A percentile compares a stretch with the other conserved stretches of the same genome.
phyloP scores from a whole-genome alignment of 2,113 vertebrate species.

The Scophthalmus maximus region DNA sequence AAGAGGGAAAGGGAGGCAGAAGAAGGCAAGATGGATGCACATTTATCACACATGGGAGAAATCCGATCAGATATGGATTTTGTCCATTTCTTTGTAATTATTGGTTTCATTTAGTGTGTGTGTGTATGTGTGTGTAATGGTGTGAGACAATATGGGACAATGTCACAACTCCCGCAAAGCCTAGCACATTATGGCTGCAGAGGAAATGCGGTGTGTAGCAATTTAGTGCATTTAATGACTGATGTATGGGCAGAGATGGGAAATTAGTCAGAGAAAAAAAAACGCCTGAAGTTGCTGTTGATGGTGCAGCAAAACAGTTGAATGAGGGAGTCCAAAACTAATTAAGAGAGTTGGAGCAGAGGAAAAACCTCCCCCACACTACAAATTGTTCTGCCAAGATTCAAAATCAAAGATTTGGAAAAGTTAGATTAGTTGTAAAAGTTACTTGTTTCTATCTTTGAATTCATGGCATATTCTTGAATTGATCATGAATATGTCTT shows the following conservation, averaged over 20 bases:
- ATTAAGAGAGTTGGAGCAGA: neutral
- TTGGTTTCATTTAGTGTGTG: constrained; percentile 24
- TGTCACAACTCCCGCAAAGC: constrained; percentile 44
- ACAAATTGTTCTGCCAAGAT: too few species aligned
- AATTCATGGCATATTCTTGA: too few species aligned
- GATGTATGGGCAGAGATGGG: constrained; percentile 31
- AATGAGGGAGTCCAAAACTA: constrained; percentile 9
- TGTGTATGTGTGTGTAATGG: constrained; percentile 42
- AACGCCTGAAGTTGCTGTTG: neutral
- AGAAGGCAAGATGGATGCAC: neutral
- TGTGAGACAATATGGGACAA: constrained; percentile 38
- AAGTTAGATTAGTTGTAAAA: too few species aligned
- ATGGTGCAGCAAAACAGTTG: constrained; percentile 27
- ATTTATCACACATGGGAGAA: constrained; percentile 42
- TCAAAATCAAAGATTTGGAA: too few species aligned
- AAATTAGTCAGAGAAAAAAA: constrained; percentile 16
- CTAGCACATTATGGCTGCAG: constrained; percentile 27
- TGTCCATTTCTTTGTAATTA: constrained; percentile 10
- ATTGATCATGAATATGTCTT: too few species aligned
- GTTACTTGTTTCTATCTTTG: too few species aligned
- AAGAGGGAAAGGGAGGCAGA: constrained; percentile 25
- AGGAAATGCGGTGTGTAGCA: constrained; percentile 45
- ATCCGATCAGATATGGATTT: constrained; percentile 37
- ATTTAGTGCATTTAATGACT: constrained; percentile 48
- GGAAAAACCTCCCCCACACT: neutral